Base-by-base conservation (phyloP, 2,888 invertebrate genomes). In the Caenorhabditis sp. region DNA sequence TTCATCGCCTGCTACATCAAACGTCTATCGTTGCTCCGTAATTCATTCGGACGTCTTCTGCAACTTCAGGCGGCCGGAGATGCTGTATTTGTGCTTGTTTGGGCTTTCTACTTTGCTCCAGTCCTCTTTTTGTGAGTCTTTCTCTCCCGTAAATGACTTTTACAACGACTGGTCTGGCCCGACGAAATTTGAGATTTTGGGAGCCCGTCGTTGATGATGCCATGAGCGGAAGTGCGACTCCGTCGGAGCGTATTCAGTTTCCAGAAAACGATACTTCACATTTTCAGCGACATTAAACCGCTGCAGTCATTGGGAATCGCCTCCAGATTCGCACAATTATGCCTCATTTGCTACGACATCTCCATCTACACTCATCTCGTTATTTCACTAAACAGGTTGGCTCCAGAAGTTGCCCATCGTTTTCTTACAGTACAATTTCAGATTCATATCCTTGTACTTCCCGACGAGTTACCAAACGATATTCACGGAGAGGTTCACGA, bases 71-170 rank as follows among this genome's bases (percentile, higher is more conserved):
- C 83, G 7, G 45, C 68, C 30, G 83, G 81, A 27, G 83, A 83
- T 39, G 73, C 74, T 8, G 63, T 81, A 13, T 83, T 83, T 52
- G 59, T 72, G 1, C 50, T 70, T 8, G 78, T 83, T 35, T 83
- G 83, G 83, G 81, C 81, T 32, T 78, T 83, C 56, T 83, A 83
- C 58, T 83, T 83, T 61, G 81, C 83, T 30, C 83, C 83, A 1
- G 76, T 77, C 27, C 61, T 83, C 15, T 81, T 81, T 45, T 78
- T 83, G 83, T 83, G 59, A 80, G 82, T 81, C 61, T 52, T 27
- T 37, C 20, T 13, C 26, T 41, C 30, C 26, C n/a, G 22, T 35
- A 53, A 59, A 59, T 65, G 63, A 65, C 59, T 56, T 63, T 73
- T 48, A 45, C 15, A 26, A 46, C 39, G 56, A 43, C 27, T 41